Conservation (phyloP, 2,113 vertebrate species). For the Mesoclemmys tuberculata region DNA sequence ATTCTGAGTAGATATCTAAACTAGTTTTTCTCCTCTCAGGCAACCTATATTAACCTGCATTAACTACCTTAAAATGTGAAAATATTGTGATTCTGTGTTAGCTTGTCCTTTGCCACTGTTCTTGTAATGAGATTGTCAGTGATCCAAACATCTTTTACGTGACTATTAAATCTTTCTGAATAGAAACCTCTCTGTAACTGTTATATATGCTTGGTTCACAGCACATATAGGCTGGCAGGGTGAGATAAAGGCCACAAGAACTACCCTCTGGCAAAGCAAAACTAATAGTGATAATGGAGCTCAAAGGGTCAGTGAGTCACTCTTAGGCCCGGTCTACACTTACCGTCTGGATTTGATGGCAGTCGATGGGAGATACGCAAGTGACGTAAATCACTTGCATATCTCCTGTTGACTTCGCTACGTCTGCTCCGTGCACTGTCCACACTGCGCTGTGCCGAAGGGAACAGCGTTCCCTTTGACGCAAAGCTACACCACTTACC, state of each 20-base stretch:
- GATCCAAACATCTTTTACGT: neutral
- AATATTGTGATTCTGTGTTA: neutral
- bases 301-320: neutral
- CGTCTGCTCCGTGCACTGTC: too few species aligned
- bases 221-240: neutral
- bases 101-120: neutral
- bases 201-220: neutral
- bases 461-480: too few species aligned
- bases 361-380: too few species aligned
- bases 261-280: neutral
- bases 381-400: too few species aligned
- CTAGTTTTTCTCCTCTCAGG: neutral
- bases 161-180: neutral
- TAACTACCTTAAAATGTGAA: conserved; percentile 1
- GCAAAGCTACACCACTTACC: too few species aligned
- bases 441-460: too few species aligned
- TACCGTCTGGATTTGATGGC: too few species aligned
- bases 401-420: too few species aligned
- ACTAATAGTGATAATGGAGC: neutral
- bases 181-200: neutral
- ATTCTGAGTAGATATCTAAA: neutral
- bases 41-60: neutral
- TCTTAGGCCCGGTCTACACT: too few species aligned
- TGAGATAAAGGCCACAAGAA: neutral
- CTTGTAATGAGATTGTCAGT: neutral